Evolutionary conservation across 2,797 vertebrate genomes (phyloP).

Genomic region (Xiphorhynchus erythropygius): DNA sequence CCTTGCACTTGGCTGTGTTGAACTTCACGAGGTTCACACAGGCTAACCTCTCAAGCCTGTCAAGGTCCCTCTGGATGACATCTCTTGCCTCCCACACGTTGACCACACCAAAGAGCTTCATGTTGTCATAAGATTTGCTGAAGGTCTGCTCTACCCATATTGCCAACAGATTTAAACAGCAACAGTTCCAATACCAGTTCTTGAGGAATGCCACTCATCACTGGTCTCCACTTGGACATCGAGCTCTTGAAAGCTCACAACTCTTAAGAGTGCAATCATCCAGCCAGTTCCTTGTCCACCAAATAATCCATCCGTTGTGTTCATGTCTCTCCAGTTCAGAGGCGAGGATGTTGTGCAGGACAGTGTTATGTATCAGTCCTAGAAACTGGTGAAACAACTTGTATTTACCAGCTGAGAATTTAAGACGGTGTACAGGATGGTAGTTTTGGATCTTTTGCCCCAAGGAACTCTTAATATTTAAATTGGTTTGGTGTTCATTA

Average conservation of each 20-base stretch:
- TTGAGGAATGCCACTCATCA: background rate
- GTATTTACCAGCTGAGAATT: background rate
- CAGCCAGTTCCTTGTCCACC: background rate
- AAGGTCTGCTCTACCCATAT: background rate
- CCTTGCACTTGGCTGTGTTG: background rate
- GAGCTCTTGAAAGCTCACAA: background rate
- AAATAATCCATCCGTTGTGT: background rate
- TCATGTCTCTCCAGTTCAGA: background rate
- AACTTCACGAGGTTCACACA: background rate
- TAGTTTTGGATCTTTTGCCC: background rate
- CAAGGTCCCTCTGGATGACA: background rate
- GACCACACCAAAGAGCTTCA: background rate
- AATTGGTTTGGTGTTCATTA: background rate
- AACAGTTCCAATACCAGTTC: rapidly evolving
- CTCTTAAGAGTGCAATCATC: rapidly evolving
- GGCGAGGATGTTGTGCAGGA: background rate
- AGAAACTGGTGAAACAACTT: background rate
- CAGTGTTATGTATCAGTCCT: background rate
- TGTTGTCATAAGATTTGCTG: too few relatives aligned
- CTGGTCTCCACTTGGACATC: background rate
- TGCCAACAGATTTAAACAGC: rapidly evolving
- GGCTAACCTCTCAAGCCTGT: background rate
- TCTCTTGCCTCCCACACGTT: rapidly evolving
- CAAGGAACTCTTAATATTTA: background rate
- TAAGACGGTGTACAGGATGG: background rate